Conservation (phyloP, 2,797 vertebrate genomes). For the Sciaenops ocellatus region DNA sequence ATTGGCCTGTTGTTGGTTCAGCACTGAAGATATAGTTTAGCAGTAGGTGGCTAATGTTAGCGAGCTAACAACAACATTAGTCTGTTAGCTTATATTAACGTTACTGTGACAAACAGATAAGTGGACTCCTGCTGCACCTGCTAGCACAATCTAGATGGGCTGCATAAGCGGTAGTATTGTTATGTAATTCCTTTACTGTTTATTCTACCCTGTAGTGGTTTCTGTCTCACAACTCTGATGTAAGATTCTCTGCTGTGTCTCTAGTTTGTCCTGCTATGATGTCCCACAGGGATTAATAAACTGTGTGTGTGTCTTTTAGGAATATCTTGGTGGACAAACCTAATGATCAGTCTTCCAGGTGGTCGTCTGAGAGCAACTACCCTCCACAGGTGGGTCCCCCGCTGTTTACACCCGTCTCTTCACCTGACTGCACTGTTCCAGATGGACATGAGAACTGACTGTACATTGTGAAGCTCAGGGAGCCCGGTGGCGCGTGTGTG, state of each 20-base stretch:
- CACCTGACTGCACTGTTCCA: neutral
- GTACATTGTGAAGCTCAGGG: neutral
- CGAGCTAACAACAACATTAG: constrained; percentile 29
- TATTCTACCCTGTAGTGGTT: neutral
- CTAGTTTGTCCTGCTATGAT: neutral
- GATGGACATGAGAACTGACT: neutral
- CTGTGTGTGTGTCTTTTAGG: constrained; percentile 78
- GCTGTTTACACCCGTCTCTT: neutral
- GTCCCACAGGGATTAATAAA: neutral
- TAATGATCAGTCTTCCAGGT: constrained; percentile 97
- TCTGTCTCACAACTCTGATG: neutral
- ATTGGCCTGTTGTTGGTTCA: constrained; percentile 44
- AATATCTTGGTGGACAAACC: constrained; percentile 99
- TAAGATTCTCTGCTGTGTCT: neutral
- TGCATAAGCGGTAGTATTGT: neutral
- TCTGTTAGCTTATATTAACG: neutral
- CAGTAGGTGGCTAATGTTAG: constrained; percentile 18
- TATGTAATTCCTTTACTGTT: neutral
- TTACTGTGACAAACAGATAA: neutral
- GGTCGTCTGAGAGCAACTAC: constrained; percentile 99
- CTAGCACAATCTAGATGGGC: neutral
- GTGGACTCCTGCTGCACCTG: neutral
- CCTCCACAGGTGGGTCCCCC: constrained; percentile 92
- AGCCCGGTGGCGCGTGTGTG: neutral
- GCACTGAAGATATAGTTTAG: neutral